Evolutionary conservation across 2,888 invertebrate species (phyloP).

Genomic region (Homarus gammarus): DNA sequence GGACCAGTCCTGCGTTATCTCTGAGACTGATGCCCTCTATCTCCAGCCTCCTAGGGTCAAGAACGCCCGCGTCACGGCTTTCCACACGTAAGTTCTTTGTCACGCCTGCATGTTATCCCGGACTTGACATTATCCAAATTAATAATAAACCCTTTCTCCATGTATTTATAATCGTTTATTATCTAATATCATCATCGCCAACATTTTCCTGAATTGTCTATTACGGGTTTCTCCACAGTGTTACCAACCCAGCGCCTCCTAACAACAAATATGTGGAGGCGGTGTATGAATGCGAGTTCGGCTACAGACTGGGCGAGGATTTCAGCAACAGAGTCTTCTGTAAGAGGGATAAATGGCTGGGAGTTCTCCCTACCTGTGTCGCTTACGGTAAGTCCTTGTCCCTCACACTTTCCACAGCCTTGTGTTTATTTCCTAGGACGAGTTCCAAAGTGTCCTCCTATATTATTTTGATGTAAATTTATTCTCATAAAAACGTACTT

Average conservation of each 20-base stretch:
- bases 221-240: constrained; percentile 34
- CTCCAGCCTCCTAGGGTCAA: constrained; percentile 70
- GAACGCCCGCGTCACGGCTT: constrained; percentile 62
- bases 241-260: constrained; percentile 77
- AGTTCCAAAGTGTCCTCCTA: too few species aligned
- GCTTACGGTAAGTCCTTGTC: constrained; percentile 71
- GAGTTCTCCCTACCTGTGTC: constrained; percentile 82
- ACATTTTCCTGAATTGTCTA: too few species aligned
- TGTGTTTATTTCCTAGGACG: too few species aligned
- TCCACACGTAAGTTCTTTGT: constrained; percentile 62
- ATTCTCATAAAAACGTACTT: too few species aligned
- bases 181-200: background rate
- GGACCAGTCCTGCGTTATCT: constrained; percentile 71
- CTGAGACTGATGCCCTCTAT: constrained; percentile 68
- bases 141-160: too few species aligned
- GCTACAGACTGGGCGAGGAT: constrained; percentile 81
- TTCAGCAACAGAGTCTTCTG: constrained; percentile 82
- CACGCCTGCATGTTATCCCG: background rate
- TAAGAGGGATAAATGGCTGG: constrained; percentile 82
- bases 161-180: background rate
- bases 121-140: background rate
- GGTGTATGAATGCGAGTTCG: constrained; percentile 82
- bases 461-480: too few species aligned
- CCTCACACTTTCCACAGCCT: too few species aligned
- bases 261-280: constrained; percentile 82